These are phyloP conservation scores for Gasterosteus nipponicus DNA, from an alignment of 2,113 vertebrate species.

Conservation along the genomic window DNA sequence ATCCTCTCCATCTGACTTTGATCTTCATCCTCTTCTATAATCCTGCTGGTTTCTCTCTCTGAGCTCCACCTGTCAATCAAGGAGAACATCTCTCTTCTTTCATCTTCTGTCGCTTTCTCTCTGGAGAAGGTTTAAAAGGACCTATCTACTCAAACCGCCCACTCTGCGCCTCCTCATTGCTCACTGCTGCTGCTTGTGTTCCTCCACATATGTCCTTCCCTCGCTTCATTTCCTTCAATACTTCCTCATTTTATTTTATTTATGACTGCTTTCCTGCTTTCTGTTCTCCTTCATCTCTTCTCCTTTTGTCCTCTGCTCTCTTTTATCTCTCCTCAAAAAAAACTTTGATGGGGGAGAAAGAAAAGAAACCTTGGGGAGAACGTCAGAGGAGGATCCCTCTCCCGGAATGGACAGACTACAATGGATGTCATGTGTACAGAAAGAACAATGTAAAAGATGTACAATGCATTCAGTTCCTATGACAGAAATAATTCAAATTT, in stretches of 20 bases:
- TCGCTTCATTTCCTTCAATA: neutral
- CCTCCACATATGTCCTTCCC: neutral
- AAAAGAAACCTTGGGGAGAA: too few relatives aligned
- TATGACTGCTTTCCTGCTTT: neutral
- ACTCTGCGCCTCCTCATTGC: conserved; percentile 33
- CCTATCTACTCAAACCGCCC: conserved; percentile 49
- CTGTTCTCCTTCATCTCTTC: neutral
- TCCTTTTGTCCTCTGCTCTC: neutral
- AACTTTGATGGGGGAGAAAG: too few relatives aligned
- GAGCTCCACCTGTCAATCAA: conserved; percentile 51
- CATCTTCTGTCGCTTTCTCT: conserved; percentile 38
- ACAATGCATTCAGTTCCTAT: too few relatives aligned
- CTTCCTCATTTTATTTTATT: neutral
- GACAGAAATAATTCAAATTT: too few relatives aligned
- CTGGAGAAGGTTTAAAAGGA: conserved; percentile 50
- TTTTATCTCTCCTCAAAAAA: too few relatives aligned
- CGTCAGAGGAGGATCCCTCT: too few relatives aligned
- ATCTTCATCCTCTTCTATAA: conserved; percentile 46
- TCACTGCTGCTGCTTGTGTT: conserved; percentile 10
- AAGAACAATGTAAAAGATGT: too few relatives aligned
- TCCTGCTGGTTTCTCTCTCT: conserved; percentile 11
- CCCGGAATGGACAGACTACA: too few relatives aligned
- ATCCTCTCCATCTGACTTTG: conserved; percentile 18
- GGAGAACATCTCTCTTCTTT: conserved; percentile 37
- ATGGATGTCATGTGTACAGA: too few relatives aligned